Base-by-base conservation (phyloP, 1,140 invertebrate genomes). In the Drosophila nannoptera region DNA sequence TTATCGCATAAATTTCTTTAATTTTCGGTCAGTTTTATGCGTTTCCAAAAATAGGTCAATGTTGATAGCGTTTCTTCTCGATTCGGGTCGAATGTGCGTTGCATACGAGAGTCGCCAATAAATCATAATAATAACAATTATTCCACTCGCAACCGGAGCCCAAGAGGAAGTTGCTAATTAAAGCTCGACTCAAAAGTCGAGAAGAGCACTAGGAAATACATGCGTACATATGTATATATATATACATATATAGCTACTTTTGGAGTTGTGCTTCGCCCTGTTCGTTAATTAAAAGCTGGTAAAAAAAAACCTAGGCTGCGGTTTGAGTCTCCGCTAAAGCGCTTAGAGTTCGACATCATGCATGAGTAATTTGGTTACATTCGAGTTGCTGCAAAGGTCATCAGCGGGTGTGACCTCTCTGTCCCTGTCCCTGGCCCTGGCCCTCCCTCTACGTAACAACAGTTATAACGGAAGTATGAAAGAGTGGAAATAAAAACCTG, bases 131-230 rank as follows among this genome's bases (percentile, higher is more conserved):
- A 69, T 59, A 36, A 72, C 77, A 71, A 82, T 83, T 76, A 84
- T 84, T 70, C 45, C 65, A 14, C 52, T 46, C 66, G 66, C 69
- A 69, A 73, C 73, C 74, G 84, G 75, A 75, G 74, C 58, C 45
- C 61, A 22, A 70, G 69, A 84, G 80, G 80, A 84, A 86, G 80
- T 84, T 59, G 73, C 81, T 84, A 84, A 86, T 84, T 84, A 83
- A 84, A 75, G 76, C 75, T 50, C 52, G n/a, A 59, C 58, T 29
- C 11, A 52, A 12, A 48, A 43, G 9, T 32, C 12, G n/a, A 48
- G 59, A 60, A 69, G 42, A 68, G 69, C 84, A 49, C 45, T 80
- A 73, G 63, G 70, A 84, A 46, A 54, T 74, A 42, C n/a, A 40
- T 38, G 36, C 11, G 11, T 40, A 40, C n/a, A 40, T n/a, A 4